A percentile compares a stretch with the other conserved stretches of the same genome.
These are phyloP conservation scores for Epirrhoe tristata DNA, from an alignment of 2,888 invertebrate genomes.

Conservation along the genomic window DNA sequence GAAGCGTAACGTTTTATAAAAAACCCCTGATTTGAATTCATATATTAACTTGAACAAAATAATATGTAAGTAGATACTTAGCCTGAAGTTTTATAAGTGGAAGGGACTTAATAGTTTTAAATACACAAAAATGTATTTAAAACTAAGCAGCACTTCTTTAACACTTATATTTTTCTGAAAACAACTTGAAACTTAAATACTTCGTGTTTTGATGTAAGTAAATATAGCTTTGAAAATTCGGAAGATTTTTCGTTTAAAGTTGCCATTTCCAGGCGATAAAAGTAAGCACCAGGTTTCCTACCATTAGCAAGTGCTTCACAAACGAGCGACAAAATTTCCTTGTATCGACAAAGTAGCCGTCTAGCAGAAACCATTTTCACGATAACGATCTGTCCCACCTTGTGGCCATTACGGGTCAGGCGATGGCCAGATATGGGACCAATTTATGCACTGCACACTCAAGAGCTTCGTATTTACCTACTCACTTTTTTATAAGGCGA, in stretches of 20 bases:
- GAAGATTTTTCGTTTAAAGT: constrained; percentile 5
- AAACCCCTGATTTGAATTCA: too few relatives aligned
- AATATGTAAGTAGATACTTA: too few relatives aligned
- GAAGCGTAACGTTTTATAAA: too few relatives aligned
- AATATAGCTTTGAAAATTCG: neutral
- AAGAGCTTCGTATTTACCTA: constrained; percentile 69
- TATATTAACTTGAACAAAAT: too few relatives aligned
- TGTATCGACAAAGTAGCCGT: constrained; percentile 75
- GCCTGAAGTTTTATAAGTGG: too few relatives aligned
- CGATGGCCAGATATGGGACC: constrained; percentile 77
- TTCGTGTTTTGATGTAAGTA: neutral
- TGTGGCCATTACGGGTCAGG: constrained; percentile 78
- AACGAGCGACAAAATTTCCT: constrained; percentile 74
- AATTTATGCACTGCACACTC: constrained; percentile 81
- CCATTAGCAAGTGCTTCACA: constrained; percentile 50
- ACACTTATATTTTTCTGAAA: neutral
- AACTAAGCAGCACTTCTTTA: neutral
- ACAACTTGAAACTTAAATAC: neutral
- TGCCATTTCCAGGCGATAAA: constrained; percentile 24
- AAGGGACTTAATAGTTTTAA: too few relatives aligned
- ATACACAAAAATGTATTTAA: too few relatives aligned
- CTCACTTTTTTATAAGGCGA: constrained; percentile 67
- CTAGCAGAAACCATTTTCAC: constrained; percentile 71
- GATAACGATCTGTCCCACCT: constrained; percentile 82
- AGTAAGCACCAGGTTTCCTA: constrained; percentile 28